These are phyloP conservation scores for Piaya cayana DNA, from an alignment of 2,113 vertebrate genomes.

Conservation along the genomic window DNA sequence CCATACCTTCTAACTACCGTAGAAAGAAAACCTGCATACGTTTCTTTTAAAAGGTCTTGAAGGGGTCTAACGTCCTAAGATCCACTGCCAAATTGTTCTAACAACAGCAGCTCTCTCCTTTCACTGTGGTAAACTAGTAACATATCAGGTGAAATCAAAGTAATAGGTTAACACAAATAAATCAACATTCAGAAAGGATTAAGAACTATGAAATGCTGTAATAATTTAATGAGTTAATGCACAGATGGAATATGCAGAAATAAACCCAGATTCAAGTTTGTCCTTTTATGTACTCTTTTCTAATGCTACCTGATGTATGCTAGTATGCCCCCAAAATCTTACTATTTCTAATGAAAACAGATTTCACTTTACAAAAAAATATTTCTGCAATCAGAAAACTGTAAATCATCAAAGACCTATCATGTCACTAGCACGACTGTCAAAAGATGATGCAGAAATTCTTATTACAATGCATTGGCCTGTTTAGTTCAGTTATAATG, in stretches of 20 bases:
- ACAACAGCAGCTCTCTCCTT: background rate
- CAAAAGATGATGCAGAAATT: conserved; percentile 16
- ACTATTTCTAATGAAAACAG: background rate
- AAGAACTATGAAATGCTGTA: background rate
- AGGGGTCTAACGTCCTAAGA: background rate
- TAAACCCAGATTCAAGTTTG: background rate
- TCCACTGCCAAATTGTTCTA: background rate
- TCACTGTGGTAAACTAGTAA: background rate
- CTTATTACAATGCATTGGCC: background rate
- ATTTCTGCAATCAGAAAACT: conserved; percentile 20
- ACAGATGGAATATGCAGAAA: background rate
- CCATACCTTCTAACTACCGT: background rate
- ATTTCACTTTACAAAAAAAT: background rate
- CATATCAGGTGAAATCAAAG: background rate
- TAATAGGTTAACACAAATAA: background rate
- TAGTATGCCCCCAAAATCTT: background rate
- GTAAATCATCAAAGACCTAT: conserved; percentile 10
- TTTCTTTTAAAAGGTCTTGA: background rate
- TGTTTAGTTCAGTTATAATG: conserved; percentile 31
- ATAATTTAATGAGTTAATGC: background rate
- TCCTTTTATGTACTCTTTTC: background rate
- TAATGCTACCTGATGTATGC: background rate
- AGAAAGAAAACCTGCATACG: background rate
- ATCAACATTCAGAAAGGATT: background rate
- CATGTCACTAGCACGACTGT: background rate